Conservation (phyloP, 2,797 vertebrate genomes). For the Danio tinwini region DNA sequence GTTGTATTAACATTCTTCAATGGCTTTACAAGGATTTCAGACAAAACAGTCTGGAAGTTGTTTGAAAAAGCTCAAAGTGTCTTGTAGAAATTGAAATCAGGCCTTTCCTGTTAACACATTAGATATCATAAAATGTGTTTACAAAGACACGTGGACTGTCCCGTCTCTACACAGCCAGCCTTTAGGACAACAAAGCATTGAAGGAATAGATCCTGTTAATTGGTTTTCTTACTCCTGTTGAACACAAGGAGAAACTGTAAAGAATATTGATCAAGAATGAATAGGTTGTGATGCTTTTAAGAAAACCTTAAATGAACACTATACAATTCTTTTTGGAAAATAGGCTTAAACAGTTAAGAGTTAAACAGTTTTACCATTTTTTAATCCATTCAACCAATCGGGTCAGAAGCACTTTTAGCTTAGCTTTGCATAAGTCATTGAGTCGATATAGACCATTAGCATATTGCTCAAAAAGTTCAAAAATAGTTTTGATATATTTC, state of each 20-base stretch:
- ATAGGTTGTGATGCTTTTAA: neutral
- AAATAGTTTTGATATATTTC: too few species aligned
- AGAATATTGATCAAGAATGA: neutral
- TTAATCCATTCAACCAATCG: too few species aligned
- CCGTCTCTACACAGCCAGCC: slow-evolving; percentile 4
- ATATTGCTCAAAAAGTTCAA: too few species aligned
- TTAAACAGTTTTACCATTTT: too few species aligned
- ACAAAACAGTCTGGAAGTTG: slow-evolving; percentile 19
- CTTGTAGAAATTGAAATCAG: slow-evolving; percentile 52
- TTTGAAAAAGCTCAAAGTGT: slow-evolving; percentile 7
- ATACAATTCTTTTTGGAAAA: too few species aligned
- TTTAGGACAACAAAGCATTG: neutral
- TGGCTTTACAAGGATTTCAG: neutral
- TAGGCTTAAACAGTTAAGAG: too few species aligned
- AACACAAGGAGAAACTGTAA: neutral
- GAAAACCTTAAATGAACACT: too few species aligned
- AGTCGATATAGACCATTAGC: too few species aligned
- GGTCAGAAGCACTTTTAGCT: too few species aligned
- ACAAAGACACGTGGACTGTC: slow-evolving; percentile 17
- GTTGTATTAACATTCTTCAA: slow-evolving; percentile 18
- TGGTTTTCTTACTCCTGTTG: neutral
- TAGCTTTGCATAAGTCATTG: too few species aligned
- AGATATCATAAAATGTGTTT: slow-evolving; percentile 36
- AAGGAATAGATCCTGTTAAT: neutral
- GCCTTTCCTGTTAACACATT: slow-evolving; percentile 41